These are phyloP conservation scores for Ericerus pela DNA, from an alignment of 1,140 invertebrate species.

Conservation along the genomic window DNA sequence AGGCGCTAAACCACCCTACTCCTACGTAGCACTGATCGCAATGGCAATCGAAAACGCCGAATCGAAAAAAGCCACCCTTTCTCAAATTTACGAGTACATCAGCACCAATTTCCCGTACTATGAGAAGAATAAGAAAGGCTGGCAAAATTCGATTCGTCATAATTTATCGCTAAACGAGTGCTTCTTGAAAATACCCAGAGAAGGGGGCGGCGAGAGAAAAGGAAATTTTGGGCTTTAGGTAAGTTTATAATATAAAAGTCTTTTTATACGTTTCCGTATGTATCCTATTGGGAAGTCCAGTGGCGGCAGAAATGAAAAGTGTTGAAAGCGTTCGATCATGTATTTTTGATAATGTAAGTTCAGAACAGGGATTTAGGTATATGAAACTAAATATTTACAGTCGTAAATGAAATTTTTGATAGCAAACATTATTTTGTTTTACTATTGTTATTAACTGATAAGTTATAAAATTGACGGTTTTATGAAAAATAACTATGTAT, in stretches of 20 bases:
- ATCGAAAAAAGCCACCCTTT: slow-evolving; percentile 72
- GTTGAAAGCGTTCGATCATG: too few relatives aligned
- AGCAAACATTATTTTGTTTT: too few relatives aligned
- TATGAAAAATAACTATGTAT: too few relatives aligned
- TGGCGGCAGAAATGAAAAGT: too few relatives aligned
- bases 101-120: slow-evolving; percentile 69
- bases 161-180: slow-evolving; percentile 79
- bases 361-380: too few relatives aligned
- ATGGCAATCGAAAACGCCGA: slow-evolving; percentile 29
- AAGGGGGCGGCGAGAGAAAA: slow-evolving; percentile 69
- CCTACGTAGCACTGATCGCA: slow-evolving; percentile 26
- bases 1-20: slow-evolving; percentile 23
- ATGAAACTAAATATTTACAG: too few relatives aligned
- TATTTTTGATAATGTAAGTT: too few relatives aligned
- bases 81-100: slow-evolving; percentile 86
- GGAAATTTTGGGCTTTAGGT: slow-evolving; percentile 86
- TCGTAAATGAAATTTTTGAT: too few relatives aligned
- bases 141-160: slow-evolving; percentile 91
- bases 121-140: slow-evolving; percentile 74
- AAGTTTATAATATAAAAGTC: slow-evolving; percentile 24
- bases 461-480: too few relatives aligned
- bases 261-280: too few relatives aligned
- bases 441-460: too few relatives aligned
- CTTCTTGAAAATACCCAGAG: slow-evolving; percentile 68
- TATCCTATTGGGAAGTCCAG: too few relatives aligned